Base-by-base conservation (phyloP, 2,113 vertebrate species). In the Brevimyrus niger region DNA sequence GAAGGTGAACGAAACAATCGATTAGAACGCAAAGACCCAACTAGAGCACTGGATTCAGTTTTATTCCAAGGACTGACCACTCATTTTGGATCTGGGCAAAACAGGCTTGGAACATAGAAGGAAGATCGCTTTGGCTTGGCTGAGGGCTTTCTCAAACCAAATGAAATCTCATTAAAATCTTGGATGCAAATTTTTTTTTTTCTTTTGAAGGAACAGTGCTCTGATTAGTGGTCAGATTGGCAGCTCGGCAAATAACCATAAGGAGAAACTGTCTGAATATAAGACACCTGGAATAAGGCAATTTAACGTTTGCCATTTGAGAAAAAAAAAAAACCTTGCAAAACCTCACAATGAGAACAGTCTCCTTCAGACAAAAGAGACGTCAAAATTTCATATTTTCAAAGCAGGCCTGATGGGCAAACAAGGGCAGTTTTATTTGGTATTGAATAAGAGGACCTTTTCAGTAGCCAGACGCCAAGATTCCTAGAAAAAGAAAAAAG, bases 211-310 rank as follows among this genome's bases (percentile, higher is more conserved):
- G 47, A 50, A 8, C 21, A 50, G 42, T 23, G n/a, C 83, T 86
- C 83, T 88, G 38, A 65, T 88, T 61, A 88, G 35, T 69, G 86
- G 86, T 88, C 55, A 88, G 38, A 46, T 9, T 46, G 87, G 65
- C 46, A 48, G 23, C 44, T 80, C n/a, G 44, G 46, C 23, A 23
- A 27, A 88, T 80, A 88, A 65, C 46, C 65, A 76, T 47, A 65
- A 50, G 65, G 27, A 48, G 65, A 88, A 76, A 76, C 23, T 27
- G 65, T 46, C 65, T 73, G 61, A 88, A 76, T 76, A 23, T 19
- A 19, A 88, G 65, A 47, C 46, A 76, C 44, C 11, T 31, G 58
- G 42, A 76, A 50, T 42, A 50, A 61, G 87, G 38, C 58, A 80
- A 88, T 80, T 21, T 27, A 88, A 46, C 44, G 7, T 50, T 17